A percentile compares a stretch with the other conserved stretches of the same genome.
These are phyloP conservation scores for Rhynchopsitta pachyrhyncha DNA, from an alignment of 2,113 vertebrate genomes.

Conservation along the genomic window DNA sequence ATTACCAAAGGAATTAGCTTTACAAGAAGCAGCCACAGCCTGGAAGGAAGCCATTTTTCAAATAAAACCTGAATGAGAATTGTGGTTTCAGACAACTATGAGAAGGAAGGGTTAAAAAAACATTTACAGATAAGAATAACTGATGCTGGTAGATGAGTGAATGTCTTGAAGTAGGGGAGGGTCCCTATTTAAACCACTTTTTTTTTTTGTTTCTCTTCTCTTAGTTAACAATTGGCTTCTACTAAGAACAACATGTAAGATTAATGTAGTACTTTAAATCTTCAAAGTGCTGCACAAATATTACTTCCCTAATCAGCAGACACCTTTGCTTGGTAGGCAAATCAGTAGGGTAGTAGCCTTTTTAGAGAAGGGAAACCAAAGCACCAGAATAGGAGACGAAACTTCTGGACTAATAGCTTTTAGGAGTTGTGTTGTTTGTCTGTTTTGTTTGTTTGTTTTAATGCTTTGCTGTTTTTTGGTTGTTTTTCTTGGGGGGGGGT, in stretches of 20 bases:
- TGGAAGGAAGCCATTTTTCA: conserved; percentile 37
- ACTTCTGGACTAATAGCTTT: background rate
- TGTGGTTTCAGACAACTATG: conserved; percentile 53
- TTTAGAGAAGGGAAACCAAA: background rate
- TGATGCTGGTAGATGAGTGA: conserved; percentile 39
- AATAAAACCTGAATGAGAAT: conserved; percentile 24
- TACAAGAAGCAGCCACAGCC: conserved; percentile 52
- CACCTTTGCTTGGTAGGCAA: conserved; percentile 46
- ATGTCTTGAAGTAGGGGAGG: conserved; percentile 51
- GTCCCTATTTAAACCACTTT: conserved; percentile 40
- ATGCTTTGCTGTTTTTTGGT: background rate
- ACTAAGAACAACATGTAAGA: conserved; percentile 1
- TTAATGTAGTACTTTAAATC: conserved; percentile 43
- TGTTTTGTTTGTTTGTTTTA: too few relatives aligned
- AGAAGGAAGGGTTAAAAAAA: conserved; percentile 66
- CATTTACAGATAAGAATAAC: conserved; percentile 54
- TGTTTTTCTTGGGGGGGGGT: background rate
- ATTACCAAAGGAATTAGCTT: conserved; percentile 60
- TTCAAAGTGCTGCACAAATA: conserved; percentile 56
- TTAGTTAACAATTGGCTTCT: conserved; percentile 37
- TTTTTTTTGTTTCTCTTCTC: background rate
- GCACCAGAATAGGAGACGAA: background rate
- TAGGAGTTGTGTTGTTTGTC: background rate
- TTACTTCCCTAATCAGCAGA: conserved; percentile 38
- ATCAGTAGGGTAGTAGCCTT: background rate